These are phyloP conservation scores for Cladopsammia gracilis DNA, from an alignment of 64 coral and sea anemone species.

Conservation along the genomic window DNA sequence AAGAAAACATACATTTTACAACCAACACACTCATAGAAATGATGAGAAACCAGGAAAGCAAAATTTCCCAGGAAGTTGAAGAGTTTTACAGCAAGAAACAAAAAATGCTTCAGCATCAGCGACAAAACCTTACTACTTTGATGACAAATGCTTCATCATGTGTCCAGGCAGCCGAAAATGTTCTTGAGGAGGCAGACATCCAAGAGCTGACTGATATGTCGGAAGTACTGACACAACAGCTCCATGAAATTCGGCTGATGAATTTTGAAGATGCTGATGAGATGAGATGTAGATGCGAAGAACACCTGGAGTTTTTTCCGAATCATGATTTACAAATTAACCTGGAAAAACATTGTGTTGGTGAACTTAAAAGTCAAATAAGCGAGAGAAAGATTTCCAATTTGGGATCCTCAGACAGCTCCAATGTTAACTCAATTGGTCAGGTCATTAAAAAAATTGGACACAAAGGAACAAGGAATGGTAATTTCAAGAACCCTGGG, in stretches of 20 bases:
- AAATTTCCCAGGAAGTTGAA: constrained; percentile 61
- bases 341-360: constrained; percentile 42
- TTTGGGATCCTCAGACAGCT: background rate
- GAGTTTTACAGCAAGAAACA: constrained; percentile 82
- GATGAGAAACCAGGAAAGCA: constrained; percentile 78
- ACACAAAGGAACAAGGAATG: constrained; percentile 82
- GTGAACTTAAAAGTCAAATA: constrained; percentile 68
- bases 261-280: constrained; percentile 67
- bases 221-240: constrained; percentile 73
- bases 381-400: constrained; percentile 1
- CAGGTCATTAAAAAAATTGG: constrained; percentile 89
- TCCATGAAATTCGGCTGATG: constrained; percentile 80
- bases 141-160: constrained; percentile 67
- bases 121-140: constrained; percentile 64
- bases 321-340: constrained; percentile 44
- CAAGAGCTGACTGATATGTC: constrained; percentile 73
- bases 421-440: constrained; percentile 28
- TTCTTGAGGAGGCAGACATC: constrained; percentile 64
- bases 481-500: constrained; percentile 86
- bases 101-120: constrained; percentile 68
- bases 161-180: constrained; percentile 69
- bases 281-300: constrained; percentile 52
- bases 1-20: constrained; percentile 68
- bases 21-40: constrained; percentile 69
- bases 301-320: constrained; percentile 77